These are phyloP conservation scores for Diarsia rubi DNA, from an alignment of 2,888 invertebrate species.

Conservation along the genomic window DNA sequence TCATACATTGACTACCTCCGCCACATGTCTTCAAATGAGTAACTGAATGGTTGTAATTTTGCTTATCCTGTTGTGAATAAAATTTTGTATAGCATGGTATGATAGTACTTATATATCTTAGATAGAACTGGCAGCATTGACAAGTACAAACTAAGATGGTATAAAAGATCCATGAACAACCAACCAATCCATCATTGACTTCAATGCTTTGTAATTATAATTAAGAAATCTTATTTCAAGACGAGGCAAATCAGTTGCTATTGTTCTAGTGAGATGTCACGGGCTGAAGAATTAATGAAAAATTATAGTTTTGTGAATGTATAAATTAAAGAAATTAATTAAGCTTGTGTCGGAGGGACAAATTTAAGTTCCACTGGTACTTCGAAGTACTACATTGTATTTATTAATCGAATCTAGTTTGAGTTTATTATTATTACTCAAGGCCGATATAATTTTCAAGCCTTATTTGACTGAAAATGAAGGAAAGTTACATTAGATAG, in stretches of 20 bases:
- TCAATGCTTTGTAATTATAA: constrained; percentile 65
- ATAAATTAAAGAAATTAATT: constrained; percentile 27
- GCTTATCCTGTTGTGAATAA: constrained; percentile 32
- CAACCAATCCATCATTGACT: constrained; percentile 39
- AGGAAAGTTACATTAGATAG: constrained; percentile 69
- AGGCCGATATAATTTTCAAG: constrained; percentile 43
- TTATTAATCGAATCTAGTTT: constrained; percentile 61
- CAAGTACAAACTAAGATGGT: constrained; percentile 62
- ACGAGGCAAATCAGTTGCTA: constrained; percentile 43
- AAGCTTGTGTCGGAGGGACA: constrained; percentile 47
- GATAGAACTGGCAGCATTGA: constrained; percentile 62
- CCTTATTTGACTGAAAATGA: constrained; percentile 65
- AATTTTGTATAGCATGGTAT: constrained; percentile 33
- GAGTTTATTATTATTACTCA: constrained; percentile 42
- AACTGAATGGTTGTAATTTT: constrained; percentile 55
- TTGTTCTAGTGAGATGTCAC: constrained; percentile 64
- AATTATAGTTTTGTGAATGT: constrained; percentile 57
- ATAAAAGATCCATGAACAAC: constrained; percentile 48
- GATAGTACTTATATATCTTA: constrained; percentile 46
- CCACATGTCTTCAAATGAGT: constrained; percentile 55
- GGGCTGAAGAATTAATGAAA: constrained; percentile 53
- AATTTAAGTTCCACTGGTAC: constrained; percentile 44
- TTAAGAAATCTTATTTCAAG: constrained; percentile 59
- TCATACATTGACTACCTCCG: constrained; percentile 28
- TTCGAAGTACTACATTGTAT: constrained; percentile 56